Evolutionary conservation across 2,797 vertebrate species (phyloP).

Genomic region (Microctenopoma steveboyesi): DNA sequence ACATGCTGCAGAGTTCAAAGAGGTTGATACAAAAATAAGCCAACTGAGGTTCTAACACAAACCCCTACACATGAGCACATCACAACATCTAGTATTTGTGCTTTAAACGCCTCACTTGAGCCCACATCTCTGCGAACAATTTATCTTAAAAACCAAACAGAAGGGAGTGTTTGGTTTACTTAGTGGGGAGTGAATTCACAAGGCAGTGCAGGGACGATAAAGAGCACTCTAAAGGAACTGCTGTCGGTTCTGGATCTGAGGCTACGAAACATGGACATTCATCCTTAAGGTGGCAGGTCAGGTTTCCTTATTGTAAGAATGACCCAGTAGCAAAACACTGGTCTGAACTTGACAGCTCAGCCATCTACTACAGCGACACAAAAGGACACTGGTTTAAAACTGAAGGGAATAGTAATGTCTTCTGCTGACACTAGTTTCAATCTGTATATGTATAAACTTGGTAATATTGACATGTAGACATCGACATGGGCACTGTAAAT

Average conservation of each 20-base stretch:
- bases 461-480: not conserved
- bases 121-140: constrained; percentile 1
- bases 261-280: not conserved
- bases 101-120: constrained; percentile 1
- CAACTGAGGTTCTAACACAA: not conserved
- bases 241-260: not conserved
- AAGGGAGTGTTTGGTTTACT: constrained; percentile 41
- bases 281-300: not conserved
- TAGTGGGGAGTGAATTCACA: constrained; percentile 19
- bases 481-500: not conserved
- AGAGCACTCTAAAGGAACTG: not conserved
- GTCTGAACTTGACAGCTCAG: not conserved
- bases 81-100: not conserved
- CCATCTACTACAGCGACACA: not conserved
- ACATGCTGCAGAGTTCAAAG: not conserved
- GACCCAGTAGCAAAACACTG: not conserved
- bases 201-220: not conserved
- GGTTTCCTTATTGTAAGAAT: not conserved
- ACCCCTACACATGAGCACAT: not conserved
- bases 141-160: constrained; percentile 21
- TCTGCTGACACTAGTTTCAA: not conserved
- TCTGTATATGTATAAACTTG: not conserved
- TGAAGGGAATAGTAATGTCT: not conserved
- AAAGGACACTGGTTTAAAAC: not conserved
- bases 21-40: not conserved